phyloP scores from a whole-genome alignment of 1,140 invertebrate species.

The Achroia grisella region DNA sequence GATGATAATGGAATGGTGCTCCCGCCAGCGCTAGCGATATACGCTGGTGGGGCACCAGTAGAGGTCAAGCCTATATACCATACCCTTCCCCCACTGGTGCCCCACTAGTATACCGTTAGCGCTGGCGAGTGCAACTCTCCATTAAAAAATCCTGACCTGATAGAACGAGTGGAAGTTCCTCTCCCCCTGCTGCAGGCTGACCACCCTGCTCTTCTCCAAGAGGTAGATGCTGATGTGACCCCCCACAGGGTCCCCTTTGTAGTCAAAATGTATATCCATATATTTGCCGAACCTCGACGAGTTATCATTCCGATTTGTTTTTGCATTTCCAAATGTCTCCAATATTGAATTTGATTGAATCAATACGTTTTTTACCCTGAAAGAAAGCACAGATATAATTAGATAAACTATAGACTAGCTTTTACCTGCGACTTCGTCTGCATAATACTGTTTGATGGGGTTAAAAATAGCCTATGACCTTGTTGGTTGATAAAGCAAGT shows the following conservation, averaged over 20 bases:
- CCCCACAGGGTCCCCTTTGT: constrained; percentile 97
- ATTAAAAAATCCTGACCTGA: constrained; percentile 80
- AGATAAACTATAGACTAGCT: no score
- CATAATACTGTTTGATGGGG: no score
- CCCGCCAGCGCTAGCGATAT: no score
- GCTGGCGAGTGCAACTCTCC: no score
- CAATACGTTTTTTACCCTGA: constrained; percentile 96
- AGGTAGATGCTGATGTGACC: constrained; percentile 98
- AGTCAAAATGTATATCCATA: constrained; percentile 99
- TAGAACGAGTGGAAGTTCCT: constrained; percentile 99
- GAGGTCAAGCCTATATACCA: no score
- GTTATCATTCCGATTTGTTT: constrained; percentile 98
- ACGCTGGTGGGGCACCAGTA: no score
- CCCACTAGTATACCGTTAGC: no score
- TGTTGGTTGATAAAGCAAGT: no score
- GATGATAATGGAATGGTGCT: no score
- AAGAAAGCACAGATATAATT: constrained; percentile 34
- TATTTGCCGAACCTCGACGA: constrained; percentile 98
- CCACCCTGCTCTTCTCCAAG: constrained; percentile 96
- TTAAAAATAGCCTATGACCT: no score
- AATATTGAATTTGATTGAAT: constrained; percentile 97
- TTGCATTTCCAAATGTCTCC: constrained; percentile 98
- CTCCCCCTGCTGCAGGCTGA: constrained; percentile 94
- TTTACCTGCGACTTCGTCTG: no score
- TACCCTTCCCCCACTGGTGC: no score